Evolutionary conservation across 2,888 invertebrate species (phyloP), one percentile per base, ranked within the genome.

Genomic region (Ornithoptera alexandrae): DNA sequence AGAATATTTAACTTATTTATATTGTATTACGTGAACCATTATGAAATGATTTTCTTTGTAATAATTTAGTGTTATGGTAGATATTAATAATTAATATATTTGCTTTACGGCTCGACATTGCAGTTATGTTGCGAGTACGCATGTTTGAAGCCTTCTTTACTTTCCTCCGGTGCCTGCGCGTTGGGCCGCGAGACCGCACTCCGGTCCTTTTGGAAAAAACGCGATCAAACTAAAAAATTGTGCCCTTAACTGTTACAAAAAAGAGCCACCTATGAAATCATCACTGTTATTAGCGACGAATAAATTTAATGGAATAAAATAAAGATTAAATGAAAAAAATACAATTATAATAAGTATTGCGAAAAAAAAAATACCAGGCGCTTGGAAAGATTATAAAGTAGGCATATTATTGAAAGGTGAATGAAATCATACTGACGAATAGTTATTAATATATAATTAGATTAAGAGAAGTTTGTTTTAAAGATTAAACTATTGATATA

Each of bases 401-500:
- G 92, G 92, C 92, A 88, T 92, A 87, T 84, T 87, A 91, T 88
- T 89, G 87, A 92, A 90, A 66, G 89, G 86, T 89, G 89, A 89
- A 88, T 87, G 87, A 89, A 84, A 90, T 85, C 91, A 90, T 88
- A 90, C 89, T 89, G 92, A 91, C 87, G 84, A 88, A 92, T 92
- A 92, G 92, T 91, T 91, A 92, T 91, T 92, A 92, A 92, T 92
- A 92, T 92, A 92, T 92, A 90, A 90, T 90, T 92, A 92, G 90
- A 74, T 71, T 86, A 87, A 88, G 87, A 74, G 80, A 91, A 89
- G 92, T 92, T 92, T 92, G 92, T 92, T 92, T 92, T 92, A 91
- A 92, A 92, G 92, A 92, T 92, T 92, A 92, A 92, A 92, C 92
- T 92, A 92, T 92, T 89, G 88, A 92, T 91, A 92, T 92, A 92